Conservation (phyloP, 2,888 invertebrate genomes). For the Empis livida region DNA sequence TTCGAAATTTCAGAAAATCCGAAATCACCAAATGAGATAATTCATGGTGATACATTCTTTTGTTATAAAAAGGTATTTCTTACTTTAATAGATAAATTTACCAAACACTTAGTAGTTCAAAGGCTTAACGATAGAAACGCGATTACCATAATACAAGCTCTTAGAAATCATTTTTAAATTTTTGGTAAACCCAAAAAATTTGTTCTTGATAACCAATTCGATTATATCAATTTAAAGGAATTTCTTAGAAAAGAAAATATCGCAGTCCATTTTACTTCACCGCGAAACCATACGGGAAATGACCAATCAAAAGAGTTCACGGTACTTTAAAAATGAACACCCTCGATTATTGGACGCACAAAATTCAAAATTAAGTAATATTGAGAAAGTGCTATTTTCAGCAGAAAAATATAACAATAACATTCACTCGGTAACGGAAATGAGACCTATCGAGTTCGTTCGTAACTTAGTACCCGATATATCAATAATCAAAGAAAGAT, state of each 20-base stretch:
- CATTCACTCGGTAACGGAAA: background rate
- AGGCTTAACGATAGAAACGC: background rate
- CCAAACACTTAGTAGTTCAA: background rate
- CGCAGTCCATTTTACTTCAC: constrained; percentile 1
- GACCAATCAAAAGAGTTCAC: constrained; percentile 6
- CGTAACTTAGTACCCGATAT: background rate
- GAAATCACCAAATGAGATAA: background rate
- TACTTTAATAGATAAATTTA: background rate
- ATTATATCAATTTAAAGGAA: constrained; percentile 1
- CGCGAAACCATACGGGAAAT: background rate
- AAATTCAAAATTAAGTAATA: background rate
- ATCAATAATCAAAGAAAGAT: background rate
- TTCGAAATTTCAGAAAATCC: background rate
- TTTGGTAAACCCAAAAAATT: constrained; percentile 7
- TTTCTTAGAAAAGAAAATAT: constrained; percentile 6
- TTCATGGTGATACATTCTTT: background rate
- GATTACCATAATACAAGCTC: background rate
- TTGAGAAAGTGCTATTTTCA: background rate
- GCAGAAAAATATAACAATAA: background rate
- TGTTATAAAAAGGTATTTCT: background rate
- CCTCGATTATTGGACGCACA: too few relatives aligned
- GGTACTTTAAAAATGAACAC: too few relatives aligned
- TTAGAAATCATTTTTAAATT: background rate
- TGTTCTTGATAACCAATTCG: constrained; percentile 3
- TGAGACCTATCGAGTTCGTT: background rate